These are phyloP conservation scores for Aphidius gifuensis DNA, from an alignment of 1,140 invertebrate species.

Conservation along the genomic window DNA sequence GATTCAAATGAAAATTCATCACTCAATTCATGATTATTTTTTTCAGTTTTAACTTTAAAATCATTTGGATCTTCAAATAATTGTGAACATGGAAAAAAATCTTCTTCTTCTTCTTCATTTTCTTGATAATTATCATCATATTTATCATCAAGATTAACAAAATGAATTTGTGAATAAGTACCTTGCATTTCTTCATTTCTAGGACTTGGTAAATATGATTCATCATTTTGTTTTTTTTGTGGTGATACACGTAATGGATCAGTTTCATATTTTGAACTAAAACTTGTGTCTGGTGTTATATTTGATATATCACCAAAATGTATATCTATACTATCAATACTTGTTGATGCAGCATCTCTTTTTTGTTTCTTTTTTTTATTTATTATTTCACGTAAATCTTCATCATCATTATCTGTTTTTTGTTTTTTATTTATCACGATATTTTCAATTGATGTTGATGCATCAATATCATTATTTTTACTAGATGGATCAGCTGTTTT, in stretches of 20 bases:
- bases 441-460: not conserved
- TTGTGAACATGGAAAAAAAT: slow-evolving; percentile 10
- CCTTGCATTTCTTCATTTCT: not conserved
- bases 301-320: too few species aligned
- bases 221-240: not conserved
- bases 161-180: not conserved
- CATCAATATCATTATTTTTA: not conserved
- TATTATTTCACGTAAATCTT: not conserved
- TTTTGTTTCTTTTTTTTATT: too few species aligned
- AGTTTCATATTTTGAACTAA: too few species aligned
- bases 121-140: too few species aligned
- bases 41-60: not conserved
- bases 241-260: not conserved
- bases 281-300: too few species aligned
- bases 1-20: not conserved
- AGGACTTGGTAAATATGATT: too few species aligned
- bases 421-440: not conserved
- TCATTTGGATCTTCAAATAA: slow-evolving; percentile 1
- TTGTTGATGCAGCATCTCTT: too few species aligned
- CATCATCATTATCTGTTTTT: not conserved
- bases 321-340: too few species aligned
- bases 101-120: not conserved
- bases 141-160: not conserved
- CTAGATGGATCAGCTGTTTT: too few species aligned
- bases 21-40: too few species aligned